phyloP scores from a whole-genome alignment of 1,140 invertebrate genomes.

The Melanaphis sacchari region DNA sequence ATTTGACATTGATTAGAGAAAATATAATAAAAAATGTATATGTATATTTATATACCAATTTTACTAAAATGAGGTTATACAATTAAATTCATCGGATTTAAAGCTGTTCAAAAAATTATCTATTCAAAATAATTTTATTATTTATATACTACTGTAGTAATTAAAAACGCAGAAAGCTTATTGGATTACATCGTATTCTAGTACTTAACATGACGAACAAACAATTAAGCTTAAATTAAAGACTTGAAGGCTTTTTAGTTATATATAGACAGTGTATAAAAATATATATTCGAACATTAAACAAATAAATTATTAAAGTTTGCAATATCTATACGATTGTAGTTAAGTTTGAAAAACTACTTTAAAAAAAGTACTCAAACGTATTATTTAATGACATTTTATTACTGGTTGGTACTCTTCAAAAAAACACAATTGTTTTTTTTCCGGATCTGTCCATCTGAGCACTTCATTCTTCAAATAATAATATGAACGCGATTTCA shows the following conservation, averaged over 20 bases:
- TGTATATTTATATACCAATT: background rate
- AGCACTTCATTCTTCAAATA: background rate
- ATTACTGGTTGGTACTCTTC: background rate
- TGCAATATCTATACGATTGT: background rate
- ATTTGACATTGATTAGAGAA: background rate
- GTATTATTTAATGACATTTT: background rate
- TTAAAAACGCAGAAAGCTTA: background rate
- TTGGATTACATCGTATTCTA: background rate
- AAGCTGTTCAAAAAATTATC: background rate
- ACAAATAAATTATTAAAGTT: background rate
- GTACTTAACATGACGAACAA: background rate
- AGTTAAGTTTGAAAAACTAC: background rate
- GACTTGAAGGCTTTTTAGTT: background rate
- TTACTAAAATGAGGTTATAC: background rate
- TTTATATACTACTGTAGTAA: no score
- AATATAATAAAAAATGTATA: background rate
- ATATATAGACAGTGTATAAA: background rate
- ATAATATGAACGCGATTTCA: background rate
- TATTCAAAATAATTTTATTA: background rate
- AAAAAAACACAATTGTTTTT: constrained; percentile 20
- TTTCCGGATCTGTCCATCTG: background rate
- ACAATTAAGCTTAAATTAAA: background rate
- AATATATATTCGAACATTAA: background rate
- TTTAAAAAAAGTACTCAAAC: background rate
- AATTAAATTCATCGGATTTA: background rate